phyloP scores from a whole-genome alignment of 2,113 vertebrate species.

The Elanus axillaris region DNA sequence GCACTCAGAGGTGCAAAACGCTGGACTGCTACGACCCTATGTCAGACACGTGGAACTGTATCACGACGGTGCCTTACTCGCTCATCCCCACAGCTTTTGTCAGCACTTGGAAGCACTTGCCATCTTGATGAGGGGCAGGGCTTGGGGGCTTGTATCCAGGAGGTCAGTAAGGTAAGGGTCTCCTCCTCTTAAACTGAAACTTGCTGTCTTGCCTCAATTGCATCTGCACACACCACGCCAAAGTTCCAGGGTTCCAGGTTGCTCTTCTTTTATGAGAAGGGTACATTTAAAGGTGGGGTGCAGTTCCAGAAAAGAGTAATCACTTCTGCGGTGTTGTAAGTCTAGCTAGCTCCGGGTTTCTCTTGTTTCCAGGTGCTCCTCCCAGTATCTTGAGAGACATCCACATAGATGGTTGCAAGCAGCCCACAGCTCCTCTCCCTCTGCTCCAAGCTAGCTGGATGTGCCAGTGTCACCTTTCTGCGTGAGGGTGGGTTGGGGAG shows the following conservation, averaged over 20 bases:
- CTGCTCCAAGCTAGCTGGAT: neutral
- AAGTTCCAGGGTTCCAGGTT: neutral
- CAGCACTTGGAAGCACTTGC: slow-evolving; percentile 96
- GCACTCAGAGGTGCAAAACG: slow-evolving; percentile 92
- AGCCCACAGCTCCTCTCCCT: neutral
- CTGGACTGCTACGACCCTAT: slow-evolving; percentile 94
- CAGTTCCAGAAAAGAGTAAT: neutral
- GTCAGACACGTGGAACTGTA: slow-evolving; percentile 89
- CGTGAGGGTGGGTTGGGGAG: neutral
- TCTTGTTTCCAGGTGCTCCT: neutral
- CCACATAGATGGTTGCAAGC: neutral
- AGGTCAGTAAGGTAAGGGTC: slow-evolving; percentile 60
- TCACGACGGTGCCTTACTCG: slow-evolving; percentile 94
- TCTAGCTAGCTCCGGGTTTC: neutral
- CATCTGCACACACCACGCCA: accelerated
- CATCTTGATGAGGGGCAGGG: slow-evolving; percentile 77
- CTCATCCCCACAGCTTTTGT: slow-evolving; percentile 95
- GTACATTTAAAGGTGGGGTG: neutral
- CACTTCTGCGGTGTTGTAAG: neutral
- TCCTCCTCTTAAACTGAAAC: neutral
- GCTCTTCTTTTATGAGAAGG: neutral
- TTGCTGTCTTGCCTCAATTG: accelerated
- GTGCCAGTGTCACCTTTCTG: neutral
- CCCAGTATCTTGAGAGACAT: neutral
- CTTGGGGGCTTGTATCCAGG: neutral